Conservation (phyloP, 2,797 vertebrate species). For the Notamacropus eugenii region DNA sequence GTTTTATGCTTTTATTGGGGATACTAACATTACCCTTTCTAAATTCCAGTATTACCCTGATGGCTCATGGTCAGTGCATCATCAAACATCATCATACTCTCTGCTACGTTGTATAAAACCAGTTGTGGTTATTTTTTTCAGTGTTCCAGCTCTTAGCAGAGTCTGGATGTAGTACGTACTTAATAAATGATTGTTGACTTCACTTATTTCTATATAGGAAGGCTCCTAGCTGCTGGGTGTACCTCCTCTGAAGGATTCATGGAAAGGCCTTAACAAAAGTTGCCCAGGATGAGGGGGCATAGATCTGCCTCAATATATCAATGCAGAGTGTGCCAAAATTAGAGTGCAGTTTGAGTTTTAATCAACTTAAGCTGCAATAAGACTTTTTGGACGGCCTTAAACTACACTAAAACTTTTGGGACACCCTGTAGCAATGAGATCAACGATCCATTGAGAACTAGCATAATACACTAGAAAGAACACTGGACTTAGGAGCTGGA, state of each 20-base stretch:
- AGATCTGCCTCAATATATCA: not conserved
- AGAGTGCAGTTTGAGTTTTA: not conserved
- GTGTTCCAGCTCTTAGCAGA: not conserved
- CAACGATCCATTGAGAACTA: not conserved
- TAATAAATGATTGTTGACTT: not conserved
- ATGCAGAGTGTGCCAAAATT: not conserved
- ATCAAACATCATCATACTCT: not conserved
- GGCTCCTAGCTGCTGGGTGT: too few species aligned
- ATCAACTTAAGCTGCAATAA: not conserved
- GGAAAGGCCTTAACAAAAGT: not conserved
- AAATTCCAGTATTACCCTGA: not conserved
- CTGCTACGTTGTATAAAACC: not conserved
- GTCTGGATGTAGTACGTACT: not conserved
- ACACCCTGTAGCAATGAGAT: not conserved
- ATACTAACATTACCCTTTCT: not conserved
- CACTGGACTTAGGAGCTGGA: not conserved
- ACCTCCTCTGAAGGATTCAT: not conserved
- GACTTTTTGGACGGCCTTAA: not conserved
- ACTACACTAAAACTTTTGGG: not conserved
- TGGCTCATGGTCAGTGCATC: not conserved
- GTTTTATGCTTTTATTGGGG: not conserved
- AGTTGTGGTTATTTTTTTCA: not conserved
- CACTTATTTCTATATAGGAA: not conserved
- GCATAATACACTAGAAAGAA: not conserved
- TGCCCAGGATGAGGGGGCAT: not conserved